phyloP scores from a whole-genome alignment of 1,140 invertebrate genomes.

The Eurosta solidaginis region DNA sequence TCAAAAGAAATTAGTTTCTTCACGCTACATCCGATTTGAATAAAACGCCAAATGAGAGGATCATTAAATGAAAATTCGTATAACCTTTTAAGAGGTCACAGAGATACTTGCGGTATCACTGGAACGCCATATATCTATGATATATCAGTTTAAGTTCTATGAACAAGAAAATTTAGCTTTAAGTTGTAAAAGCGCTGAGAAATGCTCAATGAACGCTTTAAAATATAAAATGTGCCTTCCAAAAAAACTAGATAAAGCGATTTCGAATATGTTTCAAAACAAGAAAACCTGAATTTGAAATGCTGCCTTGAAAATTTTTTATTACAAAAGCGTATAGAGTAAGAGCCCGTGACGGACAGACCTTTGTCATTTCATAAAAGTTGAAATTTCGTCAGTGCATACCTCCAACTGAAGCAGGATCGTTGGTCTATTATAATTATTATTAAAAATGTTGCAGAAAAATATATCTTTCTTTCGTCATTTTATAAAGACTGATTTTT shows the following conservation, averaged over 20 bases:
- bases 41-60: too few relatives aligned
- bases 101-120: slow-evolving; percentile 70
- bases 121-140: slow-evolving; percentile 93
- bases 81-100: slow-evolving; percentile 43
- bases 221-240: background rate
- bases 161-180: slow-evolving; percentile 66
- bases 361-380: too few relatives aligned
- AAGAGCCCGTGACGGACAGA: too few relatives aligned
- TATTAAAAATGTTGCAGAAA: too few relatives aligned
- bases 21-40: too few relatives aligned
- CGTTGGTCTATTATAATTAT: background rate
- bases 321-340: background rate
- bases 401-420: too few relatives aligned
- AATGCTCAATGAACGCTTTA: background rate
- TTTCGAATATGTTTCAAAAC: background rate
- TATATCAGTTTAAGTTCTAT: slow-evolving; percentile 94
- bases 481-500: too few relatives aligned
- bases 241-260: background rate
- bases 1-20: too few relatives aligned
- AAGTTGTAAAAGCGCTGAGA: background rate
- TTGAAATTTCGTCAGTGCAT: too few relatives aligned
- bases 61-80: too few relatives aligned
- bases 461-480: too few relatives aligned
- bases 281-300: background rate
- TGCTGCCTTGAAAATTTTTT: slow-evolving; percentile 20